A percentile compares a stretch with the other conserved stretches of the same genome.
These are phyloP conservation scores for Lates japonicus DNA, from an alignment of 2,797 vertebrate species.

Conservation along the genomic window DNA sequence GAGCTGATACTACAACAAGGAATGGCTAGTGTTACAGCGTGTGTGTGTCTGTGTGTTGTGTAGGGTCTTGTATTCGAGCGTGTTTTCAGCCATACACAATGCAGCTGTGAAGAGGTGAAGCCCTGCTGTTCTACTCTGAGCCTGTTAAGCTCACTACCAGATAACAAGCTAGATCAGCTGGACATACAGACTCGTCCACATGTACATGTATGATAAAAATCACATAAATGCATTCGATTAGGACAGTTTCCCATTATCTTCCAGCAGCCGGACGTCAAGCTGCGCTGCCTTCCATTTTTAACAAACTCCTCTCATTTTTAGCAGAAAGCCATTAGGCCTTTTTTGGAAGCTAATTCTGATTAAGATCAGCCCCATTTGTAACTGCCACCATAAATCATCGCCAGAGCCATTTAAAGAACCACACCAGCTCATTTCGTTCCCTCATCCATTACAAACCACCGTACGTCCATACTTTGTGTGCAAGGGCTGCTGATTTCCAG, in stretches of 20 bases:
- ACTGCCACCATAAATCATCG: conserved; percentile 84
- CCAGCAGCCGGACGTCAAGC: neutral
- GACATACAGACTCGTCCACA: neutral
- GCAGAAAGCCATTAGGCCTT: conserved; percentile 65
- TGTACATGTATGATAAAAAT: neutral
- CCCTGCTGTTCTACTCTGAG: neutral
- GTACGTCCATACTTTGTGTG: conserved; percentile 33
- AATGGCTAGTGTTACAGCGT: conserved; percentile 11
- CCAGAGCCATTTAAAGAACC: conserved; percentile 73
- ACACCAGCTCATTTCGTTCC: conserved; percentile 47
- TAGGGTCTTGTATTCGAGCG: neutral
- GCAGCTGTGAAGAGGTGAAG: conserved; percentile 3
- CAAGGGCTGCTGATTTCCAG: neutral
- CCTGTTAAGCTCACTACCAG: neutral
- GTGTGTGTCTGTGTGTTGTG: neutral
- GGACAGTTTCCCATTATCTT: conserved; percentile 9
- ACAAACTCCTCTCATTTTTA: conserved; percentile 66
- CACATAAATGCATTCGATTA: neutral
- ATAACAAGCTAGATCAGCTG: neutral
- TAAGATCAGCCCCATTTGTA: conserved; percentile 80
- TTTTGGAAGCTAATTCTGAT: conserved; percentile 74
- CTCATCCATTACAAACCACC: conserved; percentile 64
- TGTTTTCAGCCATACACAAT: neutral
- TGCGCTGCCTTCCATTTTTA: conserved; percentile 57
- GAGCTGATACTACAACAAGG: conserved; percentile 7